Evolutionary conservation across 2,113 vertebrate genomes (phyloP), one percentile per base, ranked within the genome.

Genomic region (Callaeas wilsoni): DNA sequence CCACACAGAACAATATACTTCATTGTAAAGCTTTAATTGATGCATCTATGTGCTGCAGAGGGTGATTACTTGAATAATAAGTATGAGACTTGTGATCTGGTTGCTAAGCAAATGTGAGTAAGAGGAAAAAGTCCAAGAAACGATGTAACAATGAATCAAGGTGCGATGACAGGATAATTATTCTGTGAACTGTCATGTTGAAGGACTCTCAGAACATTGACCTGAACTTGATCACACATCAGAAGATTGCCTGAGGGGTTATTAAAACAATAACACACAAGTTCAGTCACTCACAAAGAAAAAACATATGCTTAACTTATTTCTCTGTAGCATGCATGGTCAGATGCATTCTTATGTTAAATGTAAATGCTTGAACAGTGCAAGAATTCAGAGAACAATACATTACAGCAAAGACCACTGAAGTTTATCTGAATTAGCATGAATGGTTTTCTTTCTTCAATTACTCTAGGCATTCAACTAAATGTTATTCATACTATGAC

Each of bases 231-330:
- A 96, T 81, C 93, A 84, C 76, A 79, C 52, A 90, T 52, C 80
- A 89, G 85, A 91, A 94, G 78, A 96, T 50, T 96, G 88, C 65
- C 92, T 85, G 96, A 96, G 77, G 63, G 73, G 77, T 97, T 98
- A 98, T 98, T 98, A 98, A 97, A 97, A 93, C 92, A 93, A 91
- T 86, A 95, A 93, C 70, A 77, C 26, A 83, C 32, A 79, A 68
- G 46, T 80, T 55, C 46, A 91, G 60, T 63, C 67, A 92, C 26
- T 86, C 78, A 74, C 53, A 93, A 88, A 64, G 57, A 82, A 82
- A 87, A 64, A 92, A 94, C 30, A 92, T 10, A 86, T 27, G 68
- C 39, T 81, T 82, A 73, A 62, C 32, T 59, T 89, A 62, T 56
- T 94, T 92, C 55, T 92, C 53, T 60, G 69, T 42, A 74, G 49